Evolutionary conservation across 1,140 invertebrate species (phyloP).

Genomic region (Tenebrio molitor): DNA sequence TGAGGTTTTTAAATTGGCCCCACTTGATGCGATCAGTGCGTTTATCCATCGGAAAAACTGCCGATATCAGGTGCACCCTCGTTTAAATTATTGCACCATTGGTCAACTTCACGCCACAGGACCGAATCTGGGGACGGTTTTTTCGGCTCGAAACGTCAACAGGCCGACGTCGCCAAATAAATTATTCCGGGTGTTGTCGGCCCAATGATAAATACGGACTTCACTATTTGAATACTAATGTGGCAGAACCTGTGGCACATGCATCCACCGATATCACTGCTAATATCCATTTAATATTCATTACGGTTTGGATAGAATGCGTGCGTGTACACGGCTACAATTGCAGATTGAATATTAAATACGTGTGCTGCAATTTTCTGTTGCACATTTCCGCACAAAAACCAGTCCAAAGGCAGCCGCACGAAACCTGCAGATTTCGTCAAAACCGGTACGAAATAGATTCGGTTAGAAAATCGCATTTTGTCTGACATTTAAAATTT

Average conservation of each 20-base stretch:
- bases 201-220: conserved; percentile 20
- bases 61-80: conserved; percentile 31
- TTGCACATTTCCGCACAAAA: background rate
- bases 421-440: background rate
- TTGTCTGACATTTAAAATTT: no score
- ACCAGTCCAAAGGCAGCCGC: background rate
- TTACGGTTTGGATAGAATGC: conserved; percentile 27
- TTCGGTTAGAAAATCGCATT: no score
- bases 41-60: conserved; percentile 36
- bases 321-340: conserved; percentile 32
- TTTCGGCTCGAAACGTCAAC: background rate
- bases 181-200: conserved; percentile 21
- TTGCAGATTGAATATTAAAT: conserved; percentile 31
- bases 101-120: conserved; percentile 9
- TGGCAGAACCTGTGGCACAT: conserved; percentile 36
- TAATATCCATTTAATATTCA: conserved; percentile 41
- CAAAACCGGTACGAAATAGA: no score
- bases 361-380: no score
- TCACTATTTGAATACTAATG: conserved; percentile 37
- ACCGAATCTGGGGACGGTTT: background rate
- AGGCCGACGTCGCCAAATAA: conserved; percentile 23
- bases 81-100: background rate
- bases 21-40: conserved; percentile 18
- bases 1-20: background rate
- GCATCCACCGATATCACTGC: conserved; percentile 33